Base-by-base conservation (phyloP, 1,140 invertebrate genomes). In the Brachystomella parvula region DNA sequence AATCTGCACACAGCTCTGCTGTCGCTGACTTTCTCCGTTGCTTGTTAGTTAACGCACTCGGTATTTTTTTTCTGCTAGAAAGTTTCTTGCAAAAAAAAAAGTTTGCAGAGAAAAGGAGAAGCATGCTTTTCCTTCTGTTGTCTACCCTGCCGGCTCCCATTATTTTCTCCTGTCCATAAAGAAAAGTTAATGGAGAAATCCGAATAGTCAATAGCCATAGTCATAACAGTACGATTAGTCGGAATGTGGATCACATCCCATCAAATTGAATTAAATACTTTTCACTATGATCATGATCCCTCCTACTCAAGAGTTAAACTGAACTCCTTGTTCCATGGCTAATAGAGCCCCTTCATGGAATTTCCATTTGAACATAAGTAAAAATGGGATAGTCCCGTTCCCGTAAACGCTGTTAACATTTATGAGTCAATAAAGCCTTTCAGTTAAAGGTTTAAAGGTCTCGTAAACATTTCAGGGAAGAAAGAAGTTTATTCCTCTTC, bases 381-480 rank as follows among this genome's bases (percentile, higher is more conserved):
- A 53, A 53, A 53, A 53, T 53, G 49, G 49, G 49, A 53, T 24
- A 6, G 24, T 53, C n/a, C n/a, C n/a, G n/a, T n/a, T 24, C 49
- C 49, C 6, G 15, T 53, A 24, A 9, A 53, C 24, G 49, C 49
- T 26, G 15, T 53, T 53, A 53, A 53, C 49, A 53, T 53, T 53
- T 53, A 53, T 53, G 49, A 53, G 49, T 53, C 49, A 53, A 53
- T 53, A 53, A 53, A 53, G 49, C 24, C 49, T 53, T 53, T 53
- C 49, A 53, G 49, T 53, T 53, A 53, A 53, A 26, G 49, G 49
- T 53, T 53, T 53, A 53, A 53, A 53, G 49, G 49, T 53, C 49
- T 53, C 49, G 24, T 53, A 53, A 53, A 53, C 49, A 53, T 17
- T 53, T 53, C 49, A 53, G 24, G 24, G 49, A 24, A 15, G 24